Conservation (phyloP, 2,888 invertebrate species). For the Synergus itoensis region DNA sequence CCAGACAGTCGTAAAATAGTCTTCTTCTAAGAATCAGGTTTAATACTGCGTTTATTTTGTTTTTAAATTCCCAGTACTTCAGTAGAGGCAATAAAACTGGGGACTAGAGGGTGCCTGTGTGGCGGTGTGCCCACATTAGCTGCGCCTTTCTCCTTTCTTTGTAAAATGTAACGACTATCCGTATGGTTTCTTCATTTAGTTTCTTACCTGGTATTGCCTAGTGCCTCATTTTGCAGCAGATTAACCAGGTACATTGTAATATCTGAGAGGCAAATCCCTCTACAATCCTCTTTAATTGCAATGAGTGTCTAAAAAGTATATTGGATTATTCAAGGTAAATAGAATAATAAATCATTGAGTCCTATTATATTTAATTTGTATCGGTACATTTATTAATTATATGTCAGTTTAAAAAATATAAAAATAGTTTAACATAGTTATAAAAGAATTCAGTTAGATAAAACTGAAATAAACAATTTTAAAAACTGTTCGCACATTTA, state of each 20-base stretch:
- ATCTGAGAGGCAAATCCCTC: background rate
- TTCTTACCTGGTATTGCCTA: slow-evolving; percentile 1
- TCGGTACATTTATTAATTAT: too few relatives aligned
- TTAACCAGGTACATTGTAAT: too few relatives aligned
- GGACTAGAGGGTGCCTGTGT: background rate
- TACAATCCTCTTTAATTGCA: background rate
- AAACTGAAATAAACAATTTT: too few relatives aligned
- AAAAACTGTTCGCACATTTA: too few relatives aligned
- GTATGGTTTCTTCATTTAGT: slow-evolving; percentile 23
- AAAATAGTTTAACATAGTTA: background rate
- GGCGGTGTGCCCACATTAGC: slow-evolving; percentile 14
- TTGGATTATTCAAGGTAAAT: slow-evolving; percentile 17
- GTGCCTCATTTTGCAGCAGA: background rate
- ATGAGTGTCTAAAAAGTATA: background rate
- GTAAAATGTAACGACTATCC: too few relatives aligned
- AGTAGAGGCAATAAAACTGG: background rate
- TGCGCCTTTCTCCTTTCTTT: slow-evolving; percentile 25
- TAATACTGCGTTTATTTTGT: too few relatives aligned
- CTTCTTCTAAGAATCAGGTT: too few relatives aligned
- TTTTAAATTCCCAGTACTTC: background rate
- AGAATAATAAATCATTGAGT: background rate
- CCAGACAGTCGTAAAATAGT: too few relatives aligned
- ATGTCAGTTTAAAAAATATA: too few relatives aligned
- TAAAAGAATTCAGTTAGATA: too few relatives aligned
- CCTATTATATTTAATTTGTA: background rate